Evolutionary conservation across 2,888 invertebrate species (phyloP).

Genomic region (Salpingus planirostris): DNA sequence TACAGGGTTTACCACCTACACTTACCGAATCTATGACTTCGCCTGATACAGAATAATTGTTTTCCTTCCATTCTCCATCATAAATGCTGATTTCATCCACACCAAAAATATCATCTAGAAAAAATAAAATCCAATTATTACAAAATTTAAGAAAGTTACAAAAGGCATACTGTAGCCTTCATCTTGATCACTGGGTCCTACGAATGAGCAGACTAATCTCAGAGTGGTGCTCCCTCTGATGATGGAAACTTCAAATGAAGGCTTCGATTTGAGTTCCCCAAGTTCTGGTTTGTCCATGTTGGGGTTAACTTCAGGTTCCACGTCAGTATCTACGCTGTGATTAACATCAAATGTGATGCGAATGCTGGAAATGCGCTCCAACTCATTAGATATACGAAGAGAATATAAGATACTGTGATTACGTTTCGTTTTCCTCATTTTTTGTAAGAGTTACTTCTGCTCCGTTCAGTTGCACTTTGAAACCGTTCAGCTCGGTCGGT

Average conservation of each 20-base stretch:
- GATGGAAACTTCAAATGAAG: slow-evolving; percentile 85
- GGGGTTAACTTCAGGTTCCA: slow-evolving; percentile 56
- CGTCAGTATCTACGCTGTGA: slow-evolving; percentile 83
- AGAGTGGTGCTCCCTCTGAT: slow-evolving; percentile 67
- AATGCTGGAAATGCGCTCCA: slow-evolving; percentile 55
- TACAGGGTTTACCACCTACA: too few relatives aligned
- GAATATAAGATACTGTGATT: too few relatives aligned
- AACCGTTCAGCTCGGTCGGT: slow-evolving; percentile 72
- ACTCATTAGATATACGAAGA: too few relatives aligned
- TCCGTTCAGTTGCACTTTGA: slow-evolving; percentile 67
- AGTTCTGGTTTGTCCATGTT: slow-evolving; percentile 62
- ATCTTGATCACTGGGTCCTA: slow-evolving; percentile 52
- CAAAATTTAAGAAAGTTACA: slow-evolving; percentile 4
- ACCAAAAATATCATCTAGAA: slow-evolving; percentile 78
- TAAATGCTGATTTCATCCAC: slow-evolving; percentile 90
- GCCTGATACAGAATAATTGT: slow-evolving; percentile 82
- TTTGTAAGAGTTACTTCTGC: slow-evolving; percentile 81
- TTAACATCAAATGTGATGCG: slow-evolving; percentile 85
- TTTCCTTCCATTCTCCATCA: slow-evolving; percentile 80
- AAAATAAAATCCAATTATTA: slow-evolving; percentile 5
- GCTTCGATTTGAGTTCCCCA: slow-evolving; percentile 82
- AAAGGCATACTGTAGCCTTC: slow-evolving; percentile 60
- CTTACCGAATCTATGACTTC: slow-evolving; percentile 91
- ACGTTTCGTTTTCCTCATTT: slow-evolving; percentile 61
- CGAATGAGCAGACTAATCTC: slow-evolving; percentile 77